These are phyloP conservation scores for Malurus splendens DNA, from an alignment of 2,797 vertebrate species.

Conservation along the genomic window DNA sequence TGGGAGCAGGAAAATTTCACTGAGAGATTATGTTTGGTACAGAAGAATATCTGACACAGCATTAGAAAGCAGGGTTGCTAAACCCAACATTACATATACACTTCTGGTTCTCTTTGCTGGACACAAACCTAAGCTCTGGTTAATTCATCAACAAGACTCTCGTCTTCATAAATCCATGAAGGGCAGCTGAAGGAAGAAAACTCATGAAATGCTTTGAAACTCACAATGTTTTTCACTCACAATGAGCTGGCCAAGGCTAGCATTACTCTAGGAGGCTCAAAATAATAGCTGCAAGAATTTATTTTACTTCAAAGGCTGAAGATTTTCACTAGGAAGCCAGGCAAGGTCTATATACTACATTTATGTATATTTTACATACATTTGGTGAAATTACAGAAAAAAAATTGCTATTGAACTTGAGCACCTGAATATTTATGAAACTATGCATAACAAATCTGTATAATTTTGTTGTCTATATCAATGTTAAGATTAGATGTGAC, in stretches of 20 bases:
- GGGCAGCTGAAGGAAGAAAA: background rate
- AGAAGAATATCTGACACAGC: background rate
- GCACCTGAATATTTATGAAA: background rate
- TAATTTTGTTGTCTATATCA: background rate
- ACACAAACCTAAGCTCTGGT: background rate
- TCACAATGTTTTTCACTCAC: background rate
- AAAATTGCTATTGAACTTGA: background rate
- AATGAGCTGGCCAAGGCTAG: background rate
- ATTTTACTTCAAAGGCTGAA: background rate
- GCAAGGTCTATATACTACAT: background rate
- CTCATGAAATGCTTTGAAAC: background rate
- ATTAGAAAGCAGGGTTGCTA: background rate
- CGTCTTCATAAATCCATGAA: background rate
- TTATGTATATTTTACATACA: background rate
- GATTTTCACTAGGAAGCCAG: background rate
- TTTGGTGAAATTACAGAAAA: background rate
- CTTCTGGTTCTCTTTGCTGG: background rate
- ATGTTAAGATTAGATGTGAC: background rate
- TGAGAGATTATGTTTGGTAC: background rate
- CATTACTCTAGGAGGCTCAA: background rate
- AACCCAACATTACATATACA: background rate
- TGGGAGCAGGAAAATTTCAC: background rate
- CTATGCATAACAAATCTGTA: background rate
- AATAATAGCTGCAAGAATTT: background rate
- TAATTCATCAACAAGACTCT: background rate